Conservation (phyloP, 2,797 vertebrate species). For the Pampus argenteus region DNA sequence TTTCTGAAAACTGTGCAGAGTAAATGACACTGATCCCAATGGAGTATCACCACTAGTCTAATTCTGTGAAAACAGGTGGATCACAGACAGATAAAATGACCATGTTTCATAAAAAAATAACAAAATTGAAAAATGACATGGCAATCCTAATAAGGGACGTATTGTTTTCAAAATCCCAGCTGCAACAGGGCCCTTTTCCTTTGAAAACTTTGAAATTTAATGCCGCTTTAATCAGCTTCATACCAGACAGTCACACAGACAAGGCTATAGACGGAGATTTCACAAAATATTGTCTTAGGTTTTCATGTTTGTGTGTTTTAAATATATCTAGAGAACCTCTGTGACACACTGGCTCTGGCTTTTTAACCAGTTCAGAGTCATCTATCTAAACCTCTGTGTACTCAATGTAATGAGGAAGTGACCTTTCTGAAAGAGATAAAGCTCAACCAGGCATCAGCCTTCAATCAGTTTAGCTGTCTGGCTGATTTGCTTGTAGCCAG, state of each 20-base stretch:
- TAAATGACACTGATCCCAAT: neutral
- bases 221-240: conserved; percentile 35
- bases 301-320: neutral
- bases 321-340: neutral
- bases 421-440: conserved; percentile 41
- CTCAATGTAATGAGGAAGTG: conserved; percentile 46
- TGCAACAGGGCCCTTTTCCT: conserved; percentile 48
- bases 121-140: conserved; percentile 46
- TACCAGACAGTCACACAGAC: conserved; percentile 8
- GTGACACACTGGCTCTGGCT: neutral
- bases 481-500: neutral
- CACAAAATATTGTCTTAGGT: conserved; percentile 4
- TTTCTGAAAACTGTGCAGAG: neutral
- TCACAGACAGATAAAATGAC: conserved; percentile 17
- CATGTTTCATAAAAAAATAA: conserved; percentile 55
- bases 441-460: neutral
- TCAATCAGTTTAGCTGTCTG: conserved; percentile 1
- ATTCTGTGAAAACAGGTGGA: conserved; percentile 8
- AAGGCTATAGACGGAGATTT: conserved; percentile 12
- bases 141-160: conserved; percentile 54
- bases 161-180: conserved; percentile 75
- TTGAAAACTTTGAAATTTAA: conserved; percentile 47
- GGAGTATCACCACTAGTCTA: neutral
- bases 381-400: neutral
- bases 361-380: neutral